Base-by-base conservation (phyloP, 2,113 vertebrate species). In the Protomyctophum bolini region DNA sequence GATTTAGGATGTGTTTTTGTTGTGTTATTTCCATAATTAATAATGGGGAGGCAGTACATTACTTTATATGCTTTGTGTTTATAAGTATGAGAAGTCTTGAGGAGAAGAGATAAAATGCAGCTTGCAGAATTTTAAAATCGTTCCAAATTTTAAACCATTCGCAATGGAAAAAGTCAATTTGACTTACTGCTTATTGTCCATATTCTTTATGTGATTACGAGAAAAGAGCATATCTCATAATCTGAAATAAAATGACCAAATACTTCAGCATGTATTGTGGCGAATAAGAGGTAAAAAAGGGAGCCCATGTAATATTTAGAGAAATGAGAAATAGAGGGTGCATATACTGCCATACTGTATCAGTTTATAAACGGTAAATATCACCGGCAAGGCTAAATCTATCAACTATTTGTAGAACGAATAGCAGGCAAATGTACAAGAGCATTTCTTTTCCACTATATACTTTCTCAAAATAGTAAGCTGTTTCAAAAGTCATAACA, bases 21-120 rank as follows among this genome's bases (percentile, higher is more conserved):
- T 94, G 74, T 95, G 92, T 95, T 95, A 96, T 95, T 93, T 96
- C 92, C 91, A 95, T 97, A 96, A 97, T 96, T 96, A 95, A 96
- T 96, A 95, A 92, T 91, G 91, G 91, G 93, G 88, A 93, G 91
- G 93, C 88, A 83, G 87, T 85, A 81, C 89, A 91, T 92, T 93
- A 89, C 33, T 41, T 1, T 90, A 91, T 92, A 92, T 90, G 91
- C 91, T 87, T 86, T 89, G 87, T 92, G 88, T 92, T 92, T 92
- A 89, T 90, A 91, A 89, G 90, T 90, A 89, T 88, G 88, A 92
- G 89, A 91, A 85, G 85, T 76, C 83, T 91, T 79, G 78, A 89
- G 88, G 89, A 91, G 79, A 88, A 90, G 87, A 90, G 85, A 93
- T 90, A 84, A 90, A 87, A 87, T 72, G 80, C 75, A 76, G 85